A percentile compares a stretch with the other conserved stretches of the same genome.
phyloP scores from a whole-genome alignment of 2,888 invertebrate species.

The Tetropium fuscum region DNA sequence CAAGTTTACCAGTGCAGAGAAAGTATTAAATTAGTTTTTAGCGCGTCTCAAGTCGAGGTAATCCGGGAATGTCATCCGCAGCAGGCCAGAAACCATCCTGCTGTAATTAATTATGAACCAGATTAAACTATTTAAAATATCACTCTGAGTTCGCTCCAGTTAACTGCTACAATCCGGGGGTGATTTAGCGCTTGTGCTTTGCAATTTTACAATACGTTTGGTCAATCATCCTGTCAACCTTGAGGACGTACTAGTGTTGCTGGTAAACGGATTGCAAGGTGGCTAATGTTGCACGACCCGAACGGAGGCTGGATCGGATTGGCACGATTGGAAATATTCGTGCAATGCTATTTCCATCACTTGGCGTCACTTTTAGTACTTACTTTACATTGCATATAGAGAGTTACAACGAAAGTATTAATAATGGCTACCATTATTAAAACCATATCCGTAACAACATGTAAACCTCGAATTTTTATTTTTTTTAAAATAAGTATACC shows the following conservation, averaged over 20 bases:
- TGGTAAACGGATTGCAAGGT: not conserved
- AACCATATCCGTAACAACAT: too few relatives aligned
- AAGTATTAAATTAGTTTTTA: conserved; percentile 4
- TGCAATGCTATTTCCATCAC: too few relatives aligned
- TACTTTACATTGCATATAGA: too few relatives aligned
- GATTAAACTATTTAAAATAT: conserved; percentile 18
- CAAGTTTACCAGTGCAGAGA: not conserved
- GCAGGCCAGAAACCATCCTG: not conserved
- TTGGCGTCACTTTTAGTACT: too few relatives aligned
- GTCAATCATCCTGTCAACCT: conserved; percentile 23
- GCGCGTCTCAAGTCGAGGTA: not conserved
- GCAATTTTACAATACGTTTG: conserved; percentile 4
- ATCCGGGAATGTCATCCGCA: conserved; percentile 20
- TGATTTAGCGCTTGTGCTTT: conserved; percentile 2
- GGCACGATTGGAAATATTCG: too few relatives aligned
- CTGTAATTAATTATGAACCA: conserved; percentile 21
- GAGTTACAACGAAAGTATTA: too few relatives aligned
- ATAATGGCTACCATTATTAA: too few relatives aligned
- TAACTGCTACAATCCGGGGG: not conserved
- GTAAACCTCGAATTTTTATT: too few relatives aligned
- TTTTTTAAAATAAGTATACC: too few relatives aligned
- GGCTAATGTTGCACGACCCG: conserved; percentile 10
- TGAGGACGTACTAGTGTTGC: conserved; percentile 9
- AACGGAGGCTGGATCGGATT: too few relatives aligned
- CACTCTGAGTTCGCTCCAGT: conserved; percentile 1